phyloP scores from a whole-genome alignment of 2,797 vertebrate genomes.

The Picus viridis region DNA sequence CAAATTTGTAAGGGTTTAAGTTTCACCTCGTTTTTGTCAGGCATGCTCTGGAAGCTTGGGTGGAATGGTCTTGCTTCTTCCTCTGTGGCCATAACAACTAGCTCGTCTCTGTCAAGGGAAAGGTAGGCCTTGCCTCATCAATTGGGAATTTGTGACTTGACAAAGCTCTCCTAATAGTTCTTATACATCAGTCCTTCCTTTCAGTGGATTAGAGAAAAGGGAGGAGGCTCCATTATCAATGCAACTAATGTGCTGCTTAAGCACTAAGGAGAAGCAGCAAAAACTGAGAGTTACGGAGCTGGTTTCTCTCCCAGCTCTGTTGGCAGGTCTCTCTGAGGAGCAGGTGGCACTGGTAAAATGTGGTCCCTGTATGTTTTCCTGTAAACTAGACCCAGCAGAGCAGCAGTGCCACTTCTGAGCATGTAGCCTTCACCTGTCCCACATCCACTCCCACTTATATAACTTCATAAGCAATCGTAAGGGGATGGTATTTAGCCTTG shows the following conservation, averaged over 20 bases:
- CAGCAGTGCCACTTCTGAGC: neutral
- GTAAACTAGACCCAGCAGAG: neutral
- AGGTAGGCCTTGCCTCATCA: neutral
- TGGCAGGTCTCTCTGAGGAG: neutral
- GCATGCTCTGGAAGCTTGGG: neutral
- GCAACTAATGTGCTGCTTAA: neutral
- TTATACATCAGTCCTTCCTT: neutral
- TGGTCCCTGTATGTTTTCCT: neutral
- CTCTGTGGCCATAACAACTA: neutral
- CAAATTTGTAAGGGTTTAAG: neutral
- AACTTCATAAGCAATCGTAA: slow-evolving; percentile 20
- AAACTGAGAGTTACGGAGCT: neutral
- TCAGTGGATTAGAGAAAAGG: neutral
- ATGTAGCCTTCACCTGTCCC: slow-evolving; percentile 8
- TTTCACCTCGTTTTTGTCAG: neutral
- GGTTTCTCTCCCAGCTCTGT: neutral
- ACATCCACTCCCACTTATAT: neutral
- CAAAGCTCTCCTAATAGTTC: neutral
- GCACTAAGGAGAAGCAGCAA: neutral
- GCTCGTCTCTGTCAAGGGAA: neutral
- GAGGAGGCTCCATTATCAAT: neutral
- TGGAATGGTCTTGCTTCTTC: neutral
- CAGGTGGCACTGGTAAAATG: neutral
- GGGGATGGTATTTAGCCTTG: slow-evolving; percentile 30
- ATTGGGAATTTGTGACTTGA: neutral